Conservation (phyloP, 2,888 invertebrate genomes). For the Erannis defoliaria region DNA sequence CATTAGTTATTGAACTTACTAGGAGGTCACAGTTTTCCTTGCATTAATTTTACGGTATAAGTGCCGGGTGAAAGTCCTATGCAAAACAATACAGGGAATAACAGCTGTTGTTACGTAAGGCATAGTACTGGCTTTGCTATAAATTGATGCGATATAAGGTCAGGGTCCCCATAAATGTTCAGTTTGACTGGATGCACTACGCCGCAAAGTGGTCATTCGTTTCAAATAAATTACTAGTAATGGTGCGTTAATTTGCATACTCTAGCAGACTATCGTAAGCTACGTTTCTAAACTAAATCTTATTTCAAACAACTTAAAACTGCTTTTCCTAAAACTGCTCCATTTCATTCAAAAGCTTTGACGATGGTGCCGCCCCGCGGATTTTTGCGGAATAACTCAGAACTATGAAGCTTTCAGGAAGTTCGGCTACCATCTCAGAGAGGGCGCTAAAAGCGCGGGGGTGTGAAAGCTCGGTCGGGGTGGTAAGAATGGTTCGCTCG, state of each 20-base stretch:
- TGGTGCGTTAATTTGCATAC: constrained; percentile 86
- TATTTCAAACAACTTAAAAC: constrained; percentile 52
- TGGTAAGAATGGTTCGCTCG: constrained; percentile 38
- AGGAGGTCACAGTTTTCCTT: constrained; percentile 31
- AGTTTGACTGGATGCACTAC: constrained; percentile 80
- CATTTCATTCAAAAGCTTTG: constrained; percentile 81
- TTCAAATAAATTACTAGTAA: constrained; percentile 87
- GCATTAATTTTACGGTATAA: constrained; percentile 47
- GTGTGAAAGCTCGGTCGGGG: constrained; percentile 53
- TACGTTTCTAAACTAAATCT: constrained; percentile 61
- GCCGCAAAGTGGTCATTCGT: constrained; percentile 86
- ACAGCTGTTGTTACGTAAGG: constrained; percentile 82
- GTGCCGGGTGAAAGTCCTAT: constrained; percentile 73
- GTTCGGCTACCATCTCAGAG: constrained; percentile 75
- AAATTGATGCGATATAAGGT: constrained; percentile 86
- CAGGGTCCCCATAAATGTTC: constrained; percentile 84
- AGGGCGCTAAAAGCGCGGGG: constrained; percentile 67
- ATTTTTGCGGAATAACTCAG: constrained; percentile 57
- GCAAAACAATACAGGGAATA: constrained; percentile 67
- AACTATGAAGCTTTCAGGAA: constrained; percentile 73
- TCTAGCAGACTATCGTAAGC: constrained; percentile 61
- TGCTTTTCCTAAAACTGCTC: constrained; percentile 49
- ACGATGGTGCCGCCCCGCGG: constrained; percentile 58
- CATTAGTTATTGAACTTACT: constrained; percentile 42
- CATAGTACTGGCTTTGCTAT: constrained; percentile 80